Conservation (phyloP, 2,113 vertebrate genomes). For the Elachura formosa region DNA sequence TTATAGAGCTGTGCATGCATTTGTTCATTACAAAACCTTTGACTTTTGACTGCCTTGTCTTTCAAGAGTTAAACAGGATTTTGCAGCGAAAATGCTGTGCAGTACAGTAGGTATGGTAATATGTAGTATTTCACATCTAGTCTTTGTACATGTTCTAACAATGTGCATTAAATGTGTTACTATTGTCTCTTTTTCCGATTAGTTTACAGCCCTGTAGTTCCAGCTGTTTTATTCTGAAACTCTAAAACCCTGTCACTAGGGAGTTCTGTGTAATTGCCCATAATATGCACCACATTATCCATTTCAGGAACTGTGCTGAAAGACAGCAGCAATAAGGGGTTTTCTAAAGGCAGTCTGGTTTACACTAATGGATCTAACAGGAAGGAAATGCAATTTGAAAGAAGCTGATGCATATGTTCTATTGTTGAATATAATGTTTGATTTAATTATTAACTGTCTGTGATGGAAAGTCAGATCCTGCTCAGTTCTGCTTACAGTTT, state of each 20-base stretch:
- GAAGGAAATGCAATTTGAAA: slow-evolving; percentile 96
- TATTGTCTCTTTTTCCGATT: slow-evolving; percentile 72
- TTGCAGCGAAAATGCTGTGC: neutral
- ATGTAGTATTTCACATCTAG: neutral
- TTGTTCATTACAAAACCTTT: neutral
- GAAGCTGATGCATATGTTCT: slow-evolving; percentile 91
- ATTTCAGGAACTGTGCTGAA: slow-evolving; percentile 85
- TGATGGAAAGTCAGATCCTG: slow-evolving; percentile 82
- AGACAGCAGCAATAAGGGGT: slow-evolving; percentile 85
- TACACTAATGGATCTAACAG: slow-evolving; percentile 90
- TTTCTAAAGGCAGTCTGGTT: slow-evolving; percentile 89
- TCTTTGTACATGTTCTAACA: slow-evolving; percentile 52
- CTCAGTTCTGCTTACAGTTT: slow-evolving; percentile 67
- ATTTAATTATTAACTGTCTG: slow-evolving; percentile 94
- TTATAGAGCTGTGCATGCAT: neutral
- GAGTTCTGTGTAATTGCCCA: slow-evolving; percentile 89
- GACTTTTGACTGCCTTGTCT: neutral
- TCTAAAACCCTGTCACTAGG: slow-evolving; percentile 80
- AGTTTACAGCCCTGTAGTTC: slow-evolving; percentile 77
- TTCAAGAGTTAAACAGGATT: slow-evolving; percentile 6
- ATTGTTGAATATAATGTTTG: slow-evolving; percentile 89
- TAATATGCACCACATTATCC: slow-evolving; percentile 90
- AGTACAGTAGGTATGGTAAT: neutral
- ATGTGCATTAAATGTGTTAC: slow-evolving; percentile 41
- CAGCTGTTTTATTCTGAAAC: slow-evolving; percentile 85